Evolutionary conservation across 1,140 invertebrate species (phyloP), one percentile per base, ranked within the genome.

Genomic region (Calliopsis andreniformis): DNA sequence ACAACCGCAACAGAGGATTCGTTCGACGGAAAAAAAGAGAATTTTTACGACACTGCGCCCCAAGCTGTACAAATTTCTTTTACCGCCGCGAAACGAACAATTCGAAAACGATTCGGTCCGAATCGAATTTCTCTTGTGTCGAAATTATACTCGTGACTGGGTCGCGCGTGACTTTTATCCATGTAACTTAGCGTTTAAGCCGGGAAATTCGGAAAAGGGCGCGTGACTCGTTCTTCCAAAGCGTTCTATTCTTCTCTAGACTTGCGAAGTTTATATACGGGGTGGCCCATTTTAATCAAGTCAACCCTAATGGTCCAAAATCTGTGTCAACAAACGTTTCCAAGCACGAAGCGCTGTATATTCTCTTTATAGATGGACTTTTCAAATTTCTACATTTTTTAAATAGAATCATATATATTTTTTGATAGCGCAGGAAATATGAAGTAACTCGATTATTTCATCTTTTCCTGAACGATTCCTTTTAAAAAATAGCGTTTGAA

Each of bases 121-220:
- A 67, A 58, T 56, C 47, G 59, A 30, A 45, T 77, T 59, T n/a
- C 14, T 67, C 66, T 71, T 58, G 39, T 30, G 35, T 69, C 64
- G 53, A 76, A 64, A 69, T 82, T 39, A 39, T 39, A 39, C 10
- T 55, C 56, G 28, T 69, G 35, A 77, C 59, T 58, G 53, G 59
- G 68, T 58, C 62, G 47, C 66, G 73, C 73, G 66, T 71, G 56
- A 82, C 79, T 83, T 83, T 73, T 78, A 82, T 43, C 68, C 49
- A 71, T 49, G 55, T 82, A 82, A 83, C 79, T 72, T 83, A 78
- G 73, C 61, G n/a, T 77, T 82, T 80, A 83, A 73, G 68, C 30
- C 66, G 28, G 69, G 49, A 72, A 78, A 78, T 78, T 62, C 58
- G 43, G 35, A 59, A 35, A 77, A 58, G 58, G 55, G 12, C 42